A percentile compares a stretch with the other conserved stretches of the same genome.
These are phyloP conservation scores for Grammomys dolichurus DNA, from an alignment of 2,113 vertebrate genomes.

Conservation along the genomic window DNA sequence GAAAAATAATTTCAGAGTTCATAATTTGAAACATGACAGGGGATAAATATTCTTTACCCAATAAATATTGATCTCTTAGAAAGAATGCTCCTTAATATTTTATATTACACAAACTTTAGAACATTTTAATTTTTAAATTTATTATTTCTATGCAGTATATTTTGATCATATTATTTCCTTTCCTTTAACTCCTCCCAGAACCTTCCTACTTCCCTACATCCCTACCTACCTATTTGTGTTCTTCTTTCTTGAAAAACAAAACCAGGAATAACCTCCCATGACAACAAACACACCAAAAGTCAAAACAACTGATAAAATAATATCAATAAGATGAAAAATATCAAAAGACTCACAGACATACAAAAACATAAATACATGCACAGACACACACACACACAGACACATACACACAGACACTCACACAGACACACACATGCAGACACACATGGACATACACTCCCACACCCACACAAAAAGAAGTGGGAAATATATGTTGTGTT, in stretches of 20 bases:
- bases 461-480: not conserved
- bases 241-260: not conserved
- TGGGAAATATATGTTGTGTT: not conserved
- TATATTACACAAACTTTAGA: not conserved
- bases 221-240: not conserved
- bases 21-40: not conserved
- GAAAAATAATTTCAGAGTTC: not conserved
- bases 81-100: not conserved
- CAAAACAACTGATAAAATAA: not conserved
- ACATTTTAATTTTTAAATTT: not conserved
- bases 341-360: not conserved
- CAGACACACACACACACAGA: no score
- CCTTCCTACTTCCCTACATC: not conserved
- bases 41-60: not conserved
- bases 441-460: not conserved
- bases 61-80: not conserved
- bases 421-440: not conserved
- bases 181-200: not conserved
- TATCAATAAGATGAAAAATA: not conserved
- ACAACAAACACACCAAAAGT: not conserved
- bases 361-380: not conserved
- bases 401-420: not conserved
- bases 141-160: not conserved
- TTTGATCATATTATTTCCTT: not conserved
- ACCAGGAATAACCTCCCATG: not conserved